A percentile compares a stretch with the other conserved stretches of the same genome.
phyloP scores from a whole-genome alignment of 2,113 vertebrate species.

The Melozone crissalis region DNA sequence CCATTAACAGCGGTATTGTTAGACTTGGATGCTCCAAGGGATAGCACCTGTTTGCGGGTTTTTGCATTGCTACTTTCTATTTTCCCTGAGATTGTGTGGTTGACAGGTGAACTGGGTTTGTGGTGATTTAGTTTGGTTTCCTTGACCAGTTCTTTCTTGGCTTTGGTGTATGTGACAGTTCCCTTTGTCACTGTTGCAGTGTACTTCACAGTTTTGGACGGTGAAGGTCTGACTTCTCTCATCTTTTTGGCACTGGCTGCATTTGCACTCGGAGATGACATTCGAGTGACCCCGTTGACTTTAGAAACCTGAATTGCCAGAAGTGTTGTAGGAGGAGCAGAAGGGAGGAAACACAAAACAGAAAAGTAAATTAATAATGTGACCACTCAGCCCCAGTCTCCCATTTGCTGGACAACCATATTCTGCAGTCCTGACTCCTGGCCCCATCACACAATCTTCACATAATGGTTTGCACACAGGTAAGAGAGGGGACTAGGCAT shows the following conservation, averaged over 20 bases:
- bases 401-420: background rate
- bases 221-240: conserved; percentile 94
- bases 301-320: conserved; percentile 84
- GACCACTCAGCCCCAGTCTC: background rate
- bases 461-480: background rate
- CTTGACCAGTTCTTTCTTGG: conserved; percentile 98
- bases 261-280: conserved; percentile 83
- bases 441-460: background rate
- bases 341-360: conserved; percentile 30
- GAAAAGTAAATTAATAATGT: background rate
- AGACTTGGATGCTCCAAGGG: conserved; percentile 82
- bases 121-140: conserved; percentile 98
- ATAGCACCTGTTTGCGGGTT: conserved; percentile 99
- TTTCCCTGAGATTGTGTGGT: conserved; percentile 98
- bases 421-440: background rate
- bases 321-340: background rate
- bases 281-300: conserved; percentile 91
- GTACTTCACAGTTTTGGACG: conserved; percentile 99
- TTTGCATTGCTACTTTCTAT: conserved; percentile 99
- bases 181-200: conserved; percentile 98
- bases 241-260: conserved; percentile 93
- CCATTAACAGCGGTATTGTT: conserved; percentile 76
- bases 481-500: background rate
- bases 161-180: conserved; percentile 99
- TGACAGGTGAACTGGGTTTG: conserved; percentile 90